These are phyloP conservation scores for Salmo trutta DNA, from an alignment of 2,797 vertebrate genomes.

Conservation along the genomic window DNA sequence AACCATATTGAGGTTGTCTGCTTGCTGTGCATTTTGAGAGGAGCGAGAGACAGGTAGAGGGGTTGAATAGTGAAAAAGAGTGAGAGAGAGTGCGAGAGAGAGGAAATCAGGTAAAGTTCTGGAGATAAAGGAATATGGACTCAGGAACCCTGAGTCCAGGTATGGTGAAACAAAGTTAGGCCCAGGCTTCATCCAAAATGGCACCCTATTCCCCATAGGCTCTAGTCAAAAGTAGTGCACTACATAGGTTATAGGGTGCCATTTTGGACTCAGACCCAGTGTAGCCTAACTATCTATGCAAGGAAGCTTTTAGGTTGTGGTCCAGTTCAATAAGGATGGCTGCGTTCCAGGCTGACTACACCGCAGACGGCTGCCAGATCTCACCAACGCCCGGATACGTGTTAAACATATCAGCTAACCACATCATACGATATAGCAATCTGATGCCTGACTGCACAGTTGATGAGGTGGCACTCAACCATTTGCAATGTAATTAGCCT, in stretches of 20 bases:
- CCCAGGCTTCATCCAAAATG: constrained; percentile 30
- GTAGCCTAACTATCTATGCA: neutral
- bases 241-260: neutral
- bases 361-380: neutral
- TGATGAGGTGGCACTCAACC: neutral
- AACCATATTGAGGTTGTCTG: neutral
- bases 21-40: neutral
- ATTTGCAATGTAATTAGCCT: neutral
- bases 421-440: neutral
- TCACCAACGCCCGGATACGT: neutral
- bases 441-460: neutral
- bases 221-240: neutral
- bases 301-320: neutral
- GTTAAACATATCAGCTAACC: neutral
- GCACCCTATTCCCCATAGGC: neutral
- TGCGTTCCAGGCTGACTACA: neutral
- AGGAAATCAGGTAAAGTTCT: constrained; percentile 58
- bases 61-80: constrained; percentile 24
- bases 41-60: constrained; percentile 21
- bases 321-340: neutral
- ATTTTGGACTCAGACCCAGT: neutral
- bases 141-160: constrained; percentile 28
- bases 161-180: neutral
- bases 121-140: constrained; percentile 37
- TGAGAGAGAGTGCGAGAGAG: constrained; percentile 4